phyloP scores from a whole-genome alignment of 2,797 vertebrate genomes.

The Tamandua tetradactyla region DNA sequence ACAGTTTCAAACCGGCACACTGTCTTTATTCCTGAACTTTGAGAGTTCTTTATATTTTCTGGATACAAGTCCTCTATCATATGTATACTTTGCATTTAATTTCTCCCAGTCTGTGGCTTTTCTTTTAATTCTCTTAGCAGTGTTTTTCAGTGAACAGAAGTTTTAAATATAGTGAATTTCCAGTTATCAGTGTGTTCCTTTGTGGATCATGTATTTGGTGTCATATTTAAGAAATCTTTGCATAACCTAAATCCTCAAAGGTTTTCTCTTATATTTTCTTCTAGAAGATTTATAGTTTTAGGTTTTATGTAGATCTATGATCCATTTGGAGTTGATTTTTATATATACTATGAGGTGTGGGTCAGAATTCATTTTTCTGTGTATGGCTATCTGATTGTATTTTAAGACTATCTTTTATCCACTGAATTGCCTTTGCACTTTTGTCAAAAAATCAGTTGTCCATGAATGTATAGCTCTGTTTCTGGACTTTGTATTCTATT shows the following conservation, averaged over 20 bases:
- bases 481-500: background rate
- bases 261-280: background rate
- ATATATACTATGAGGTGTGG: background rate
- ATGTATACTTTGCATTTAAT: background rate
- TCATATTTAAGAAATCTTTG: background rate
- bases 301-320: background rate
- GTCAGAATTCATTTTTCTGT: background rate
- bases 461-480: background rate
- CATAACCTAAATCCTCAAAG: background rate
- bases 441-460: background rate
- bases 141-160: background rate
- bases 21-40: constrained; percentile 8
- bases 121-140: background rate
- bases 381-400: background rate
- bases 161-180: background rate
- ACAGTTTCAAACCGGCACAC: too few species aligned
- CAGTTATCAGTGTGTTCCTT: background rate
- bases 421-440: too few species aligned
- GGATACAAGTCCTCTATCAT: background rate
- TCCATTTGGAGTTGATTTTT: background rate
- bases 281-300: background rate
- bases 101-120: background rate
- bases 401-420: too few species aligned
- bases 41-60: background rate
- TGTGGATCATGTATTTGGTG: background rate